Evolutionary conservation across 2,888 invertebrate species (phyloP), one percentile per base, ranked within the genome.

Genomic region (Himalopsyche anomala): DNA sequence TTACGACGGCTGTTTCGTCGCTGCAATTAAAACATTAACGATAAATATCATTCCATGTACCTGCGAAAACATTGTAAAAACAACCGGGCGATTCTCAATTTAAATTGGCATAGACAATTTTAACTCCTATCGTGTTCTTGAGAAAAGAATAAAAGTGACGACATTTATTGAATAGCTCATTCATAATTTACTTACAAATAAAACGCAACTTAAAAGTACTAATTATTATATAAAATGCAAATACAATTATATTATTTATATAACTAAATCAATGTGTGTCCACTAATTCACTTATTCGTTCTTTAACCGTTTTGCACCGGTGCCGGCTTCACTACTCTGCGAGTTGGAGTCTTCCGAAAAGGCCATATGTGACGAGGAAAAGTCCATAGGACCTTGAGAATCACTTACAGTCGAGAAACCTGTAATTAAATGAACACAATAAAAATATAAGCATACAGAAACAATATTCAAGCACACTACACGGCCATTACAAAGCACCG

Each of bases 331-430:
- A 90, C 97, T 97, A 90, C 97, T 96, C 91, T 97, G 97, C 0
- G 97, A 97, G 92, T 97, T 97, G 15, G 97, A 97, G 91, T 98
- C 97, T 91, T 98, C 97, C 0, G 97, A 97, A 91, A 97, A 97
- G 89, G 96, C 96, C 94, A 97, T 95, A 90, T 96, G 96, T 36
- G 95, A 94, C n/a, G 97, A 96, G 86, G 96, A 96, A 90, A 96
- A 96, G 89, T 97, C 97, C 45, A 96, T 96, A 2, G 97, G 95
- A 19, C 97, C 97, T 92, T 97, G 97, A 0, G 97, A 97, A 91
- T 98, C 98, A 91, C 97, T 97, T 9, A 97, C 97, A 89, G 97
- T 96, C 28, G 97, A 98, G 91, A 97, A 97, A 93, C 97, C 97
- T 97, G 91, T 12, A 92, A 92, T 28, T 80, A 89, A 12, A 12